These are phyloP conservation scores for Mimas tiliae DNA, from an alignment of 2,888 invertebrate species.

Conservation along the genomic window DNA sequence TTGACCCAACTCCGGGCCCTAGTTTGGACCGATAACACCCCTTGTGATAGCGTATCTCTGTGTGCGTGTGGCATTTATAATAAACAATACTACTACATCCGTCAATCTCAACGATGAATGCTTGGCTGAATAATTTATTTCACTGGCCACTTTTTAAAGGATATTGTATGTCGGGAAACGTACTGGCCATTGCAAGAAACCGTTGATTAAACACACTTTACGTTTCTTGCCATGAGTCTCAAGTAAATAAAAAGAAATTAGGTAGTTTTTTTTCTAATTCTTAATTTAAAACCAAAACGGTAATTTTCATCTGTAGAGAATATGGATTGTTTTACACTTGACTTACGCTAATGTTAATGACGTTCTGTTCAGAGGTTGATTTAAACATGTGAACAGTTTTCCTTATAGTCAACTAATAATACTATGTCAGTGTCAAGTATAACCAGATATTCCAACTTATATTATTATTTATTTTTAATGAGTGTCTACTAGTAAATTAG, in stretches of 20 bases:
- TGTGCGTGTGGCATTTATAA: constrained; percentile 28
- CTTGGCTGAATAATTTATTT: not conserved
- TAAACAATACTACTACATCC: constrained; percentile 21
- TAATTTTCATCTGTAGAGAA: not conserved
- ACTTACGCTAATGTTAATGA: constrained; percentile 37
- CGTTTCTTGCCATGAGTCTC: no score
- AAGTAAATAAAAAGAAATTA: no score
- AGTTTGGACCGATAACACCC: constrained; percentile 78
- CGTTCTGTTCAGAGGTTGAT: constrained; percentile 48
- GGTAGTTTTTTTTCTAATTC: not conserved
- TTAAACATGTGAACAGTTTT: constrained; percentile 56
- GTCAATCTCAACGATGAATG: constrained; percentile 2
- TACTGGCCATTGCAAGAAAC: not conserved
- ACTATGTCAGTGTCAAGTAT: constrained; percentile 75
- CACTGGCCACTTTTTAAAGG: not conserved
- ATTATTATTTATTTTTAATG: constrained; percentile 11
- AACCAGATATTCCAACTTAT: constrained; percentile 18
- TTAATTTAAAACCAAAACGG: not conserved
- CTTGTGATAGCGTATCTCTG: constrained; percentile 54
- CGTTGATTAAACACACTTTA: no score
- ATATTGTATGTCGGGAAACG: not conserved
- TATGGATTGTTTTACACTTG: not conserved
- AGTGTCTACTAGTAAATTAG: no score
- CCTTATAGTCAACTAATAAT: constrained; percentile 61
- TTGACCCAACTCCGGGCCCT: constrained; percentile 80